Evolutionary conservation across 2,888 invertebrate species (phyloP), one percentile per base, ranked within the genome.

Genomic region (Parnassius smintheus): DNA sequence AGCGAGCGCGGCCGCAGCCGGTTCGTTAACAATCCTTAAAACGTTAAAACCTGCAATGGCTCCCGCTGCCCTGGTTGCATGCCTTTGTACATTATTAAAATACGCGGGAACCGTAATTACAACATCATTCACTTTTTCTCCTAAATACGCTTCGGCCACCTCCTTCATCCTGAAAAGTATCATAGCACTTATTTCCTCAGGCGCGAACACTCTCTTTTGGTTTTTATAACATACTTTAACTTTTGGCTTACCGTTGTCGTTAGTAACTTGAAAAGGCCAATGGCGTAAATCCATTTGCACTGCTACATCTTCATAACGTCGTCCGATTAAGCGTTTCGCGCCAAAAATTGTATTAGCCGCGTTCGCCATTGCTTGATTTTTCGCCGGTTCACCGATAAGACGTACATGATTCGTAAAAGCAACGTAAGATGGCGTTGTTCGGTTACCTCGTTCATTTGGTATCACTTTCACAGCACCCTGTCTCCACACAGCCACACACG

Each of bases 61-160:
- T 0, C 80, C 88, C 2, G 88, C 88, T 0, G 74, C 65, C 60
- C 75, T 79, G 2, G 85, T 87, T 0, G 87, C 85, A 59, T 85
- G 82, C 0, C 88, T 75, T 59, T 89, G 88, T 1, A 81, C 70
- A 60, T 86, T 82, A 55, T 78, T 86, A 66, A 88, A 88, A 70
- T 86, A 85, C 48, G 86, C 85, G 0, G 88, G 88, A 8, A 88
- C 88, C 1, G 88, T 86, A 2, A 89, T 77, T 22, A 89, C 88
- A 0, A 86, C 88, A 45, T 81, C 80, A 25, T 80, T 74, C 0
- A 88, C 82, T 64, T 73, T 74, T 52, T 59, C 66, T n/a, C 78
- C 79, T 44, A 88, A 67, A 71, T 81, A 80, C 13, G 64, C 68
- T 65, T 88, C 87, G 4, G 86, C 86, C 1, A 79, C 65, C 69